phyloP scores from a whole-genome alignment of 2,888 invertebrate species.

The Eurois occulta region DNA sequence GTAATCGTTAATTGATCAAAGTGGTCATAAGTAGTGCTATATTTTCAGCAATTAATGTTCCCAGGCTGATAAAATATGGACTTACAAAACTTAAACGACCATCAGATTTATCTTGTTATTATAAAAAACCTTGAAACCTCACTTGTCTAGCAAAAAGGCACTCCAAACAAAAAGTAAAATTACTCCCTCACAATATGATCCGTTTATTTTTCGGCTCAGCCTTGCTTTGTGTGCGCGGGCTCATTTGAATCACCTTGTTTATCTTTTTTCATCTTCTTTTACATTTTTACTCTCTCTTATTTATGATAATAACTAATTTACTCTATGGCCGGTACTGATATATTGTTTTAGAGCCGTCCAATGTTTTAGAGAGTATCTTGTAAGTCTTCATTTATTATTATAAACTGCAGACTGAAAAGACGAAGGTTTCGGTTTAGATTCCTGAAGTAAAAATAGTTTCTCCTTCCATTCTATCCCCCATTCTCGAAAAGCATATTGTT shows the following conservation, averaged over 20 bases:
- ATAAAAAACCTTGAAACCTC: conserved; percentile 22
- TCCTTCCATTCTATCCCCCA: no score
- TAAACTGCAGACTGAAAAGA: neutral
- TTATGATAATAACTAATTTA: conserved; percentile 32
- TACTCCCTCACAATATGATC: conserved; percentile 41
- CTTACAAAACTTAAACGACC: conserved; percentile 5
- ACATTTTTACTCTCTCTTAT: conserved; percentile 29
- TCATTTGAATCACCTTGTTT: conserved; percentile 53
- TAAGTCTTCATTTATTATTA: neutral
- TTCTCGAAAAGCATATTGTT: neutral
- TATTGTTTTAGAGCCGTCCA: neutral
- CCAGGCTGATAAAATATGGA: conserved; percentile 7
- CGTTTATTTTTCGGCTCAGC: conserved; percentile 54
- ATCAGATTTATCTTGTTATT: conserved; percentile 19
- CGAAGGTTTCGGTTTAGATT: neutral
- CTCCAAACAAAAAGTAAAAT: conserved; percentile 49
- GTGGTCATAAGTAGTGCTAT: neutral
- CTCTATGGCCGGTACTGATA: neutral
- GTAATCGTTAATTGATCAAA: no score
- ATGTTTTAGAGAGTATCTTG: neutral
- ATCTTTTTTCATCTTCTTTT: conserved; percentile 40
- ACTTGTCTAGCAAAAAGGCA: conserved; percentile 23
- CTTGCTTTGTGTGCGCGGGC: conserved; percentile 44
- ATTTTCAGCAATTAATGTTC: neutral
- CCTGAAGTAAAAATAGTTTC: neutral